Base-by-base conservation (phyloP, 2,797 vertebrate species). In the Perodicticus potto region DNA sequence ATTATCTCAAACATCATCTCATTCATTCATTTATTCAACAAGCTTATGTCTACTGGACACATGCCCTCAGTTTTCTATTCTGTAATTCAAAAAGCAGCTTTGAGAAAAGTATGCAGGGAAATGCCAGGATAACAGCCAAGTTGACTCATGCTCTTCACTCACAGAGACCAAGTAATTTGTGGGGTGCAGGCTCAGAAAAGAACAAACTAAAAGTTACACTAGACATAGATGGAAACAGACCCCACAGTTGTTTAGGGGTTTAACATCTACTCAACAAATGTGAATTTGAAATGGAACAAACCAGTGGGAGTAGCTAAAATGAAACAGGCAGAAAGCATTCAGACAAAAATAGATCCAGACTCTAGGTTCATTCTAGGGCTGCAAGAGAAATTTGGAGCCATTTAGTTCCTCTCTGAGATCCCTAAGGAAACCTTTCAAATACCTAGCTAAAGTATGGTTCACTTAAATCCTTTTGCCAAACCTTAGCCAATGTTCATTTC, bases 301-400 rank as follows among this genome's bases (percentile, higher is more conserved):
- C 45, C 69, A 94, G 74, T 77, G 93, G 82, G n/a, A 97, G 69
- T 77, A 96, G 57, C 81, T 90, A 93, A 97, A 89, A 96, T 70
- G 87, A 97, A 97, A 96, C 1, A 94, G 74, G 76, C 84, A 96
- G 45, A 93, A 94, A 85, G 43, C 81, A 90, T 70, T 94, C 57
- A 96, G 77, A 92, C 88, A 97, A 95, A 96, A 96, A 92, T 90
- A 97, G 95, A 97, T 80, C 63, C 37, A 87, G 86, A 95, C 19
- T 88, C 57, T 61, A 96, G 78, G 78, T 93, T 97, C 83, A 89
- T 77, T 93, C 72, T 94, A 96, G 86, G 95, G 94, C 91, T 97
- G 16, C 49, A 95, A 95, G 57, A 96, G 67, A 93, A 96, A 96
- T 89, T 69, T 94, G 89, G 85, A 97, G 61, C 74, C 89, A 93